Conservation (phyloP, 64 coral and sea anemone species). For the Stichodactyla helianthus region DNA sequence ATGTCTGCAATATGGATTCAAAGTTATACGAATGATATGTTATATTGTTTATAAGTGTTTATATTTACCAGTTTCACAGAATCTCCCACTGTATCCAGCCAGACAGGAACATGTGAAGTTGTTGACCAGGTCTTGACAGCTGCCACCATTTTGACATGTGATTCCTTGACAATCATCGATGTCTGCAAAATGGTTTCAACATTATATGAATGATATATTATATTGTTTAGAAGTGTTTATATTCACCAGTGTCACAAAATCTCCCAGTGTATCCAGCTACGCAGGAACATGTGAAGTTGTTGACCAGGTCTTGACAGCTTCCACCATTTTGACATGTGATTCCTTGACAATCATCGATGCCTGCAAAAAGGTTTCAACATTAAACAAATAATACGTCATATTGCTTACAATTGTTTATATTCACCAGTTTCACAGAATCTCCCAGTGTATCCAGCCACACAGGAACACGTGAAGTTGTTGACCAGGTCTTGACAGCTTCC, state of each 20-base stretch:
- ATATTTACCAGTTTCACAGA: constrained; percentile 27
- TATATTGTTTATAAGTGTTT: too few relatives aligned
- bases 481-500: background rate
- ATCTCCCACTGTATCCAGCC: background rate
- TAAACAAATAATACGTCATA: too few relatives aligned
- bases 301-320: background rate
- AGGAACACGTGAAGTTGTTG: background rate
- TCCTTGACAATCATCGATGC: background rate
- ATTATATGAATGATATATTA: too few relatives aligned
- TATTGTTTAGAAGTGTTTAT: too few relatives aligned
- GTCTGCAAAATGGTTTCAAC: too few relatives aligned
- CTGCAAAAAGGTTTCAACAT: background rate
- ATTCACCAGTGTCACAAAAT: background rate
- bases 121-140: too few relatives aligned
- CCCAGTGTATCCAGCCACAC: constrained; percentile 1
- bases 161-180: too few relatives aligned
- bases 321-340: background rate
- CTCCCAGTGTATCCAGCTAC: background rate
- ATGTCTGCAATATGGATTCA: background rate
- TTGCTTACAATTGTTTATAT: too few relatives aligned
- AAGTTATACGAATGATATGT: too few relatives aligned
- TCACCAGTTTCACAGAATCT: background rate
- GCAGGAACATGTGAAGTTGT: constrained; percentile 5
- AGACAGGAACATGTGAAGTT: constrained; percentile 14
- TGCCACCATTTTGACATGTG: too few relatives aligned